Conservation (phyloP, 2,888 invertebrate species). For the Scaptomyza flava region DNA sequence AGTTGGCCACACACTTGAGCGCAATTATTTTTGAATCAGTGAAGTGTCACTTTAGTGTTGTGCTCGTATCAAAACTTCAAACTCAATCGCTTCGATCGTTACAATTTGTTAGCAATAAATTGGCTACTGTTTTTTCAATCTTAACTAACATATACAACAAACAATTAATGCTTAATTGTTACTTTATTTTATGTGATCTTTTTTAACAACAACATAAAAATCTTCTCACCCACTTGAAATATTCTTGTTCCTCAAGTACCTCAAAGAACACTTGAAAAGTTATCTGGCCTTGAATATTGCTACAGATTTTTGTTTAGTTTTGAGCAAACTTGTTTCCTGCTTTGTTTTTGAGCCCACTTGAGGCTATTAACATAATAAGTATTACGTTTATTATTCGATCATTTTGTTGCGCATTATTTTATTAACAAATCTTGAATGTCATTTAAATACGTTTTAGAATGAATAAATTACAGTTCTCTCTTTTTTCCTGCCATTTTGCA, state of each 20-base stretch:
- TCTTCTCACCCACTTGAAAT: conserved; percentile 37
- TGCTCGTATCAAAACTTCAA: conserved; percentile 13
- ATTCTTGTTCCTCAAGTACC: conserved; percentile 39
- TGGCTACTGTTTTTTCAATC: conserved; percentile 37
- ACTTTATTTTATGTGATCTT: neutral
- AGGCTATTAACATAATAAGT: conserved; percentile 25
- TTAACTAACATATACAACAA: conserved; percentile 16
- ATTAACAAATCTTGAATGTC: conserved; percentile 6
- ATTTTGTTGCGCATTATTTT: conserved; percentile 34
- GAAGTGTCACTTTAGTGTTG: conserved; percentile 42
- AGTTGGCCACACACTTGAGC: conserved; percentile 51
- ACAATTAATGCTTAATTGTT: conserved; percentile 1
- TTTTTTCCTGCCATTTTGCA: neutral
- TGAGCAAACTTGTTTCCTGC: conserved; percentile 60
- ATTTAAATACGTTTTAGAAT: no score
- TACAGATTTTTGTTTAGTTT: conserved; percentile 29
- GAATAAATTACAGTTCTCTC: neutral
- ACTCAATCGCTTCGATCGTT: conserved; percentile 23
- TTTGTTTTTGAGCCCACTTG: conserved; percentile 47
- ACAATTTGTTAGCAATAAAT: conserved; percentile 25
- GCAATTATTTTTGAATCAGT: conserved; percentile 65
- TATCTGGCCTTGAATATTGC: conserved; percentile 58
- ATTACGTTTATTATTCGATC: conserved; percentile 22
- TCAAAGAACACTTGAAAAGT: conserved; percentile 44
- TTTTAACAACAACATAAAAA: conserved; percentile 5